Conservation (phyloP, 1,140 invertebrate genomes). For the Drosophila guanche region DNA sequence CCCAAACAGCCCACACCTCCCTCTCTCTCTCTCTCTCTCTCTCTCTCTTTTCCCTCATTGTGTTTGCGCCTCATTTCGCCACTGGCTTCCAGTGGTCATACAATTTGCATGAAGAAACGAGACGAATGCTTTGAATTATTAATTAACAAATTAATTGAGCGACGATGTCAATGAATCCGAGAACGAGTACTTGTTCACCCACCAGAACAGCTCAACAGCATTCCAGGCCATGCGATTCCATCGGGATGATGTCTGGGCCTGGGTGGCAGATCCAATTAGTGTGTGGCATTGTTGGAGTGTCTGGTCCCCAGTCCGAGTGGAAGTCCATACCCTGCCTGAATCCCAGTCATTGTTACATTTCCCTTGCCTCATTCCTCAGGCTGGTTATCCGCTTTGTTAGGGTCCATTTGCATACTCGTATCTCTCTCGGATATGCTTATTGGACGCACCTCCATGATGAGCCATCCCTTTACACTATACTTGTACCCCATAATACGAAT, state of each 20-base stretch:
- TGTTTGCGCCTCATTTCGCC: neutral
- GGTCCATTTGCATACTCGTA: constrained; percentile 36
- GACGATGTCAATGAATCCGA: constrained; percentile 16
- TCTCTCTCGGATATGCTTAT: constrained; percentile 36
- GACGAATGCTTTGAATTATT: constrained; percentile 64
- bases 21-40: neutral
- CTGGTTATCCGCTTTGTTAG: constrained; percentile 38
- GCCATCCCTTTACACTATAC: constrained; percentile 17
- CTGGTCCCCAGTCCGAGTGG: neutral
- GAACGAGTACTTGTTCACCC: constrained; percentile 23
- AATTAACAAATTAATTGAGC: constrained; percentile 69
- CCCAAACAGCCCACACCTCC: constrained; percentile 14
- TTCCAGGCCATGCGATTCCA: constrained; percentile 55
- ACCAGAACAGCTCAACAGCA: constrained; percentile 34
- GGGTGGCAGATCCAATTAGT: constrained; percentile 59
- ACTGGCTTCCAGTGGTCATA: constrained; percentile 13
- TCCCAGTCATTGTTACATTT: constrained; percentile 22
- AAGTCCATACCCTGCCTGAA: neutral
- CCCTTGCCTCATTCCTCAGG: constrained; percentile 4
- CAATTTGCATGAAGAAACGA: constrained; percentile 55
- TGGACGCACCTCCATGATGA: constrained; percentile 36
- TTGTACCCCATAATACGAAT: too few species aligned
- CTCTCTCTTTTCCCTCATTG: neutral
- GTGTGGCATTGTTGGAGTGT: constrained; percentile 38
- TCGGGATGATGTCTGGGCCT: constrained; percentile 10